Evolutionary conservation across 1,140 invertebrate species (phyloP).

Genomic region (Venturia canescens): DNA sequence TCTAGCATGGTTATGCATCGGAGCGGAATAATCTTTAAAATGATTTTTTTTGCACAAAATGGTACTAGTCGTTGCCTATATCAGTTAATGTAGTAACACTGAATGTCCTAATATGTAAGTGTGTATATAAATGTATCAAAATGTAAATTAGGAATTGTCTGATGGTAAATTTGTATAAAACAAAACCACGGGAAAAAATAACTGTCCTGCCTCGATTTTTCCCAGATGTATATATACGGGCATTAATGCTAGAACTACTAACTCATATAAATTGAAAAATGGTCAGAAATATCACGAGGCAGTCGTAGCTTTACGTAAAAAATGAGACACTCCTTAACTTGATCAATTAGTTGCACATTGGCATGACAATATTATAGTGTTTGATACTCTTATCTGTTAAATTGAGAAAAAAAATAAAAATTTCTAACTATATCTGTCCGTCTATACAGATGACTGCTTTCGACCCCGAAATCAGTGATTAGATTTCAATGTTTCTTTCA

Average conservation of each 20-base stretch:
- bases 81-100: neutral
- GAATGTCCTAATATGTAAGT: constrained; percentile 4
- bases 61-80: neutral
- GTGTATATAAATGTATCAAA: constrained; percentile 3
- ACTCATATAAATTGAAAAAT: neutral
- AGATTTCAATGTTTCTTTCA: too few species aligned
- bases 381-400: too few species aligned
- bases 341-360: neutral
- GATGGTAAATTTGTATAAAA: constrained; percentile 10
- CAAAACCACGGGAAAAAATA: too few species aligned
- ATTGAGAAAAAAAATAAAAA: too few species aligned
- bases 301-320: neutral
- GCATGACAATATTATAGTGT: too few species aligned
- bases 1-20: neutral
- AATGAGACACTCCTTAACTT: neutral
- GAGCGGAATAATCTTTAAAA: neutral
- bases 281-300: neutral
- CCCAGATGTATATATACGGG: neutral
- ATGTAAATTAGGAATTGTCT: neutral
- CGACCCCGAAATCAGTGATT: too few species aligned
- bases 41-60: constrained; percentile 1
- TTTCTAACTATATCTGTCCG: too few species aligned
- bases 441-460: too few species aligned
- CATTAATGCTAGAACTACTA: neutral
- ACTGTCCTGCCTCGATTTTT: constrained; percentile 18